These are phyloP conservation scores for Lasioglossum pauxillum DNA, from an alignment of 2,888 invertebrate genomes.

Conservation along the genomic window DNA sequence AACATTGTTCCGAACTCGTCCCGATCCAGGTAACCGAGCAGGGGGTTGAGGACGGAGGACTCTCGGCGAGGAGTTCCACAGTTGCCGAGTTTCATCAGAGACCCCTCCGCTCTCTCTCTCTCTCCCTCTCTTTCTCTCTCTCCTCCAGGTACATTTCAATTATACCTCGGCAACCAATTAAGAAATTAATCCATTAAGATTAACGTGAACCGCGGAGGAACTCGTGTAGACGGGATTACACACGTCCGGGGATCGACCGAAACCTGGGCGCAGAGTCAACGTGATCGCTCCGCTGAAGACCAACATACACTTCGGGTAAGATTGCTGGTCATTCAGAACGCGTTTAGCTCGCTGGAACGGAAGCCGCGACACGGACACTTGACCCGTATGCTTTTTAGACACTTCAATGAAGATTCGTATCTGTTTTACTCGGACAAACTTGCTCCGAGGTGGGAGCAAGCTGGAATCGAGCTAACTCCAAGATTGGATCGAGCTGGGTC, in stretches of 20 bases:
- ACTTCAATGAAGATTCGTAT: background rate
- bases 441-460: too few relatives aligned
- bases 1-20: constrained; percentile 57
- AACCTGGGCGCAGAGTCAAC: background rate
- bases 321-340: constrained; percentile 39
- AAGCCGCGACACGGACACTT: background rate
- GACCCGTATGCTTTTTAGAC: background rate
- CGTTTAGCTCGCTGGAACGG: constrained; percentile 41
- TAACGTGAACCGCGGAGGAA: constrained; percentile 59
- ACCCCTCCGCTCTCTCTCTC: background rate
- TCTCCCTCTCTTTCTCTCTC: background rate
- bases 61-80: background rate
- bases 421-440: background rate
- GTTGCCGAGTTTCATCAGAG: background rate
- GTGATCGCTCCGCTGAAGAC: constrained; percentile 16
- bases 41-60: background rate
- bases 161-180: constrained; percentile 78
- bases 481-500: too few relatives aligned
- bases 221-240: constrained; percentile 16
- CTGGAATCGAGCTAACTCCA: too few relatives aligned
- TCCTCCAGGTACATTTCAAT: constrained; percentile 61
- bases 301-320: constrained; percentile 27
- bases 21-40: constrained; percentile 12
- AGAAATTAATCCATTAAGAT: constrained; percentile 81
- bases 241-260: background rate